Evolutionary conservation across 2,797 vertebrate species (phyloP), one percentile per base, ranked within the genome.

Genomic region (Mico argentatus): DNA sequence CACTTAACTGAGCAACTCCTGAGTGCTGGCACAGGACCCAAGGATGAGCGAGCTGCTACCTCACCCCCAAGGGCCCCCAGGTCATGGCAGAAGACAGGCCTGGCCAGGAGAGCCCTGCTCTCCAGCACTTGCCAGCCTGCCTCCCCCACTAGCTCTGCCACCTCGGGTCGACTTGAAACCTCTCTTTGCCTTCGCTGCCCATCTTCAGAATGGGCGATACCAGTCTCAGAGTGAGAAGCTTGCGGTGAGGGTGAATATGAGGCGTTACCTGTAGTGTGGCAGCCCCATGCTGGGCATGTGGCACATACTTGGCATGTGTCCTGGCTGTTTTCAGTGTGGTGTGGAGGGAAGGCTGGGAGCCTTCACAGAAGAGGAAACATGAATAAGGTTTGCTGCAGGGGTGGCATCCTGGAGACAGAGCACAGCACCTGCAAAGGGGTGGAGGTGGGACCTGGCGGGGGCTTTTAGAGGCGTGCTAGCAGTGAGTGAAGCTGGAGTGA

Each of bases 201-300:
- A 17, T 11, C 79, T 72, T 2, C 24, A 72, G 39, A 52, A 39
- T 46, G 46, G 76, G 59, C 1, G 19, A 44, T 0, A 13, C 4
- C 7, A 2, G 55, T 64, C 4, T 10, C 39, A 20, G 39, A 5
- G 26, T 17, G 75, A 50, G 55, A 59, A 50, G 64, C 41, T 70
- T 33, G 26, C 11, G 7, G n/a, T 8, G 64, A 76, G 67, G 39
- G 83, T 24, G 27, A 15, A 30, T 4, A 48, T 0, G 22, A 6
- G 17, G 22, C 33, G 9, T 14, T 3, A 19, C 33, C 84, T 50
- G 3, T 13, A 20, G 44, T 14, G 59, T 24, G 61, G 73, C 7
- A 50, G 46, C 33, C 39, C 39, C 10, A 24, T 0, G 0, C 13
- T 0, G 0, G 27, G 41, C 55, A 8, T 12, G 0, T 0, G 10